A percentile compares a stretch with the other conserved stretches of the same genome.
Conservation (phyloP, 2,113 vertebrate species). For the Esox niger region DNA sequence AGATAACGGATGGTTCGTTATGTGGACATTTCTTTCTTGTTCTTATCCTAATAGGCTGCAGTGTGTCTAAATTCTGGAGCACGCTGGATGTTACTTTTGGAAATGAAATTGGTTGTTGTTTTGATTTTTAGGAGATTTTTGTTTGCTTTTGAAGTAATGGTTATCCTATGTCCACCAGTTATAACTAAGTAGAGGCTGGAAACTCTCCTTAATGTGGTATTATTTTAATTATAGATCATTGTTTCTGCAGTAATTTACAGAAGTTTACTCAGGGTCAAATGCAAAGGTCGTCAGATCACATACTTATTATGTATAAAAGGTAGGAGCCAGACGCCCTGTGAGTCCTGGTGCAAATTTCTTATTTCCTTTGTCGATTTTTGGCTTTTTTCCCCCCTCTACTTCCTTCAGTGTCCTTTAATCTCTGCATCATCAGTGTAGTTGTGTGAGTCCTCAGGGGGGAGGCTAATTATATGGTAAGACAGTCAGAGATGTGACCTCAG, state of each 20-base stretch:
- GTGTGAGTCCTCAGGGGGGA: not conserved
- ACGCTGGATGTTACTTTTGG: too few species aligned
- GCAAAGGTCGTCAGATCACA: not conserved
- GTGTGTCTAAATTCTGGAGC: too few species aligned
- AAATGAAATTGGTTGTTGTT: too few species aligned
- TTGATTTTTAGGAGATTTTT: too few species aligned
- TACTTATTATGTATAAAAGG: not conserved
- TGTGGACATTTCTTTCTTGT: slow-evolving; percentile 45
- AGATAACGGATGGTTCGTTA: slow-evolving; percentile 37
- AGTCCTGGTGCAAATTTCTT: not conserved
- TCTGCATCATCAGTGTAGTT: too few species aligned
- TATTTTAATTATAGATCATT: not conserved
- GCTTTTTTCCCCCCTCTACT: too few species aligned
- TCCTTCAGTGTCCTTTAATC: too few species aligned
- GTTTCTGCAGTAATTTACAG: not conserved
- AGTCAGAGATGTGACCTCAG: not conserved
- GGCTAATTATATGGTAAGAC: not conserved
- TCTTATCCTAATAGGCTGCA: slow-evolving; percentile 18
- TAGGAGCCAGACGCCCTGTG: not conserved
- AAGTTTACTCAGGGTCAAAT: not conserved
- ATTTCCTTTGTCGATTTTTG: too few species aligned
- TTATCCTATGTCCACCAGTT: too few species aligned
- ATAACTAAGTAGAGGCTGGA: not conserved
- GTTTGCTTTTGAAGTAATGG: too few species aligned
- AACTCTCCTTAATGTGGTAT: not conserved